These are phyloP conservation scores for Aphrophora alni DNA, from an alignment of 2,888 invertebrate genomes.

Conservation along the genomic window DNA sequence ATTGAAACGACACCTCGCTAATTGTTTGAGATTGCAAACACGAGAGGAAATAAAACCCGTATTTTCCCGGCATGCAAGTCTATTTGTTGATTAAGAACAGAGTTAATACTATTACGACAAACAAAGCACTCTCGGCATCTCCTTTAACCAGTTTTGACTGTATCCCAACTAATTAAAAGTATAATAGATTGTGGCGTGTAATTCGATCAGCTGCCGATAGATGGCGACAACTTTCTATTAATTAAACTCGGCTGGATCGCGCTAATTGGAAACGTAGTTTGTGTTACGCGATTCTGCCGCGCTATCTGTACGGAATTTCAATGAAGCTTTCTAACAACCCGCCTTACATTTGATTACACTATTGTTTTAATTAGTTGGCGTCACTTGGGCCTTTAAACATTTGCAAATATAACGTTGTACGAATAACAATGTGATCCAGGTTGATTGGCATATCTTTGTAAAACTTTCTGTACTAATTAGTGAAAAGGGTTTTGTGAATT, in stretches of 20 bases:
- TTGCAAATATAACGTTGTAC: background rate
- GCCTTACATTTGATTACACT: background rate
- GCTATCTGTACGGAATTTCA: slow-evolving; percentile 6
- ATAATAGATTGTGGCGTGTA: slow-evolving; percentile 33
- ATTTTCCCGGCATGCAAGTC: background rate
- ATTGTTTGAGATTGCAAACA: background rate
- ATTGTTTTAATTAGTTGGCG: background rate
- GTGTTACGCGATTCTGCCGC: slow-evolving; percentile 6
- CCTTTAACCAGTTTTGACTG: slow-evolving; percentile 13
- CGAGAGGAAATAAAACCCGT: background rate
- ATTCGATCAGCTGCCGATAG: slow-evolving; percentile 15
- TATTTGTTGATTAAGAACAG: slow-evolving; percentile 5
- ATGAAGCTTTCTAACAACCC: slow-evolving; percentile 4
- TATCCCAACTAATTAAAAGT: slow-evolving; percentile 39
- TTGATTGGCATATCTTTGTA: background rate
- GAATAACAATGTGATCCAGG: background rate
- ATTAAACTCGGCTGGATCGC: slow-evolving; percentile 24
- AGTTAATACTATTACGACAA: background rate
- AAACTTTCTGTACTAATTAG: background rate
- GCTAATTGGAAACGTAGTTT: slow-evolving; percentile 3
- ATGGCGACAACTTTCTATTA: slow-evolving; percentile 38
- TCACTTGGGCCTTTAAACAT: background rate
- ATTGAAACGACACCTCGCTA: background rate
- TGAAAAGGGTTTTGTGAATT: too few relatives aligned
- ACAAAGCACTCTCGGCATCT: background rate